Evolutionary conservation across 2,888 invertebrate genomes (phyloP).

Genomic region (Dusona sp.): DNA sequence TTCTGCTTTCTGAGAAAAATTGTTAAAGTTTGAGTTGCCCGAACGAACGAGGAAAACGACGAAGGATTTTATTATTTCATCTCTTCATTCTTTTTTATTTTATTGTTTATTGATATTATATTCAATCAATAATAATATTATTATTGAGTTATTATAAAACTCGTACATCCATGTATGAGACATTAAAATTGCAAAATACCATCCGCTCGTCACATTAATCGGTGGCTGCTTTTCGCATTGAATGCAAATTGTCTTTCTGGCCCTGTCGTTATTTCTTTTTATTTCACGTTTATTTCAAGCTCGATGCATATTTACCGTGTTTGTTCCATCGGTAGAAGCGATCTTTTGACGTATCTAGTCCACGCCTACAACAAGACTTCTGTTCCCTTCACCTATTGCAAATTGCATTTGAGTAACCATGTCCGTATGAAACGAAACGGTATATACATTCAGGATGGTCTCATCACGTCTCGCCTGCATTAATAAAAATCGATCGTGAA

Average conservation of each 20-base stretch:
- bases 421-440: constrained; percentile 26
- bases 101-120: neutral
- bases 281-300: constrained; percentile 35
- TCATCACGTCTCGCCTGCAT: constrained; percentile 16
- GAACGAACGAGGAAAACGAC: neutral
- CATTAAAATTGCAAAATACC: neutral
- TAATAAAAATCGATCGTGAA: constrained; percentile 22
- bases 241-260: constrained; percentile 25
- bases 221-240: neutral
- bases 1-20: too few relatives aligned
- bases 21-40: neutral
- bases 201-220: neutral
- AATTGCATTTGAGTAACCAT: constrained; percentile 27
- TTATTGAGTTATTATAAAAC: neutral
- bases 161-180: neutral
- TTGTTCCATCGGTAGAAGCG: constrained; percentile 28
- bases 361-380: constrained; percentile 53
- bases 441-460: constrained; percentile 20
- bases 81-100: neutral
- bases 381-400: constrained; percentile 22
- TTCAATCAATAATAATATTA: too few relatives aligned
- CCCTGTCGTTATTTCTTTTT: constrained; percentile 29
- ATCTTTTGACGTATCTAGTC: constrained; percentile 53
- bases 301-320: constrained; percentile 42
- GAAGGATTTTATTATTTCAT: neutral